Conservation (phyloP, 1,140 invertebrate genomes). For the Drosophila simulans region DNA sequence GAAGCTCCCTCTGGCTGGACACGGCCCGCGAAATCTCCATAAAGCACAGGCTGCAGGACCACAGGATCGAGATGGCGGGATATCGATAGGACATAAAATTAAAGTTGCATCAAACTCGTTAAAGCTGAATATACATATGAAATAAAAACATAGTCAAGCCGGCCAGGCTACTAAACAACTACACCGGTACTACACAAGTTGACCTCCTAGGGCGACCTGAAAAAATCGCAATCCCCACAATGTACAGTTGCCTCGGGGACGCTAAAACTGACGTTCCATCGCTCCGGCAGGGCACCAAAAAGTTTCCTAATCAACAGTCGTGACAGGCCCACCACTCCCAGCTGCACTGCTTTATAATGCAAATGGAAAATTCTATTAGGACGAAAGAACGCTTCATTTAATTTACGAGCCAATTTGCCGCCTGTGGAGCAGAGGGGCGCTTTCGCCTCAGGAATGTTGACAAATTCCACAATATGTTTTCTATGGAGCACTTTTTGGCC, state of each 20-base stretch:
- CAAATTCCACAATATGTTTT: constrained; percentile 71
- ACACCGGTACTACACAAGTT: too few species aligned
- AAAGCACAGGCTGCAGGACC: not conserved
- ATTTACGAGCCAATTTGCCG: constrained; percentile 72
- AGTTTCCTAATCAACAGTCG: constrained; percentile 37
- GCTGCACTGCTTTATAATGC: constrained; percentile 55
- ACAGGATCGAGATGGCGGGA: not conserved
- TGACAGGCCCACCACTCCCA: not conserved
- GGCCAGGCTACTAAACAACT: too few species aligned
- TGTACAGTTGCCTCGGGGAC: constrained; percentile 13
- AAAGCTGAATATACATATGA: too few species aligned
- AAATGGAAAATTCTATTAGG: constrained; percentile 72
- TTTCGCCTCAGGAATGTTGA: constrained; percentile 34
- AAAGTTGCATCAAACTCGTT: not conserved
- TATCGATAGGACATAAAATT: constrained; percentile 16
- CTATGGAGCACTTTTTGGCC: constrained; percentile 18
- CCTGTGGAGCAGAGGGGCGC: constrained; percentile 2
- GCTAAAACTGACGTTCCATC: not conserved
- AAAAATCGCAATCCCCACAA: not conserved
- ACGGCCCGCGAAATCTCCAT: constrained; percentile 12
- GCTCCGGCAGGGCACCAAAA: not conserved
- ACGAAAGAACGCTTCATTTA: constrained; percentile 54
- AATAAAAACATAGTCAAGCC: too few species aligned
- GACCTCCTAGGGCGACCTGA: not conserved
- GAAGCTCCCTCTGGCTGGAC: constrained; percentile 1